Evolutionary conservation across 2,797 vertebrate species (phyloP).

Genomic region (Ptychadena robeensis): DNA sequence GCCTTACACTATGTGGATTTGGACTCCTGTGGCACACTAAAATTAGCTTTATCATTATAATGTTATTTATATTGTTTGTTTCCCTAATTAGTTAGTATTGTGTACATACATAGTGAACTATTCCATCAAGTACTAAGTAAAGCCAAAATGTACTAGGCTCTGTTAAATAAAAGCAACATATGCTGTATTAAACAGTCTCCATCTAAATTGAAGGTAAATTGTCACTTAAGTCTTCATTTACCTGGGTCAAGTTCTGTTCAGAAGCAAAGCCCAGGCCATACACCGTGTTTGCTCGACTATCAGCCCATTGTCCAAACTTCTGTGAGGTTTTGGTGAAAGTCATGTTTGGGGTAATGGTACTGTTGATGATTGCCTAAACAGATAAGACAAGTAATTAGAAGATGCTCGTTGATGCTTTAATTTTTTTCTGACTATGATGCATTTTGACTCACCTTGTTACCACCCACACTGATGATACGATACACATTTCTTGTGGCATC

Average conservation of each 20-base stretch:
- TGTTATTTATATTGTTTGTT: too few relatives aligned
- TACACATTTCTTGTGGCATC: conserved; percentile 90
- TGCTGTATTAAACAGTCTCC: too few relatives aligned
- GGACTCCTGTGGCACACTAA: too few relatives aligned
- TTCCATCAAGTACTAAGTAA: not conserved
- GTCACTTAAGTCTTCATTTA: conserved; percentile 61
- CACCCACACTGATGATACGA: conserved; percentile 95
- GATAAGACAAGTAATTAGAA: not conserved
- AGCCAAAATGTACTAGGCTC: too few relatives aligned
- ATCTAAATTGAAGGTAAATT: too few relatives aligned
- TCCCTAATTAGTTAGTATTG: not conserved
- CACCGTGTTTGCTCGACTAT: conserved; percentile 94
- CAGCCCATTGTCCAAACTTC: conserved; percentile 97
- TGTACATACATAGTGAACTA: too few relatives aligned
- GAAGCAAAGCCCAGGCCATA: conserved; percentile 93
- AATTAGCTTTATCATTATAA: too few relatives aligned
- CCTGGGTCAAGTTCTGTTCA: conserved; percentile 92
- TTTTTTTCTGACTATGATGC: not conserved
- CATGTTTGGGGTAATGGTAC: conserved; percentile 98
- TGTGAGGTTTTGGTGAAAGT: conserved; percentile 97
- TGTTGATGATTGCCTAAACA: conserved; percentile 93
- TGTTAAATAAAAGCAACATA: too few relatives aligned
- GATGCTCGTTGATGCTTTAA: not conserved
- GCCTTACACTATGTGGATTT: too few relatives aligned
- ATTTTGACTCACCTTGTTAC: conserved; percentile 84